phyloP scores from a whole-genome alignment of 2,888 invertebrate genomes.

The Epirrhoe alternata region DNA sequence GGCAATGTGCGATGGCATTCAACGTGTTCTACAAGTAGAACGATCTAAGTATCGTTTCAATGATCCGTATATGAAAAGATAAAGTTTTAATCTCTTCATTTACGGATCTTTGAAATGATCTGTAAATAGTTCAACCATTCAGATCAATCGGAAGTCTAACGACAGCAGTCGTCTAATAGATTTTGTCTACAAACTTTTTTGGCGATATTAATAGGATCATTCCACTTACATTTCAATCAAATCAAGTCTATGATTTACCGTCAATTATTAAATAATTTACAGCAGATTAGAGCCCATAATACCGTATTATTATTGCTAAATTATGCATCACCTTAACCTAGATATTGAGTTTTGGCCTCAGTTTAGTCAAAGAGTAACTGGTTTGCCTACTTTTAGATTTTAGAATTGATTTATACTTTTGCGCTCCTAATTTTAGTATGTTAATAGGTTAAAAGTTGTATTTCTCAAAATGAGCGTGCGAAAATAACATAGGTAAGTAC shows the following conservation, averaged over 20 bases:
- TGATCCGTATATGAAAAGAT: too few relatives aligned
- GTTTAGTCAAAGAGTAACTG: conserved; percentile 40
- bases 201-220: background rate
- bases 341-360: conserved; percentile 54
- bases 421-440: conserved; percentile 13
- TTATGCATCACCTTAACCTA: conserved; percentile 57
- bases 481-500: background rate
- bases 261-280: conserved; percentile 27
- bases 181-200: too few relatives aligned
- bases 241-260: conserved; percentile 8
- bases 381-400: conserved; percentile 31
- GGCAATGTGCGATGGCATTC: too few relatives aligned
- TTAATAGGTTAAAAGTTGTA: conserved; percentile 11
- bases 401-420: conserved; percentile 17
- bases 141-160: too few relatives aligned
- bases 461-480: conserved; percentile 1
- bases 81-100: too few relatives aligned
- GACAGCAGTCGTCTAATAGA: too few relatives aligned
- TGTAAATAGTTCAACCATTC: too few relatives aligned
- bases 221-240: conserved; percentile 4
- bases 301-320: conserved; percentile 31
- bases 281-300: conserved; percentile 26
- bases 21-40: too few relatives aligned
- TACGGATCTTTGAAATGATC: too few relatives aligned
- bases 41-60: too few relatives aligned